Evolutionary conservation across 2,797 vertebrate species (phyloP).

Genomic region (Falco berigora): DNA sequence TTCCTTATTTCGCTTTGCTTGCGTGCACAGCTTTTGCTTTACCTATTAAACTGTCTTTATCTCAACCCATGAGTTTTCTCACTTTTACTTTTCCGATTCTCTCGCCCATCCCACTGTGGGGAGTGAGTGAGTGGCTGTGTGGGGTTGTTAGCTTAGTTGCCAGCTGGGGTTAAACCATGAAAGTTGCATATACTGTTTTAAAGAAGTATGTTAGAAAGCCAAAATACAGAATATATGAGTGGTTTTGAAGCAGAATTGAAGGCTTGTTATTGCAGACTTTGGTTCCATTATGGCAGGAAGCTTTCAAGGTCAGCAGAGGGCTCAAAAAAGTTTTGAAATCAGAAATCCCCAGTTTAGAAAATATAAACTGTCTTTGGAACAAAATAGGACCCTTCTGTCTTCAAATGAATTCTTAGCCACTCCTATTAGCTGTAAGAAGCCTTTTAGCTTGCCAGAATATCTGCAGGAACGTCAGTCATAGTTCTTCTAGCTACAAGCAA

Average conservation of each 20-base stretch:
- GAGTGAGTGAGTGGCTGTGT: neutral
- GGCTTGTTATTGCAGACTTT: neutral
- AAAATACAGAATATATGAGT: neutral
- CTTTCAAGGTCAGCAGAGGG: neutral
- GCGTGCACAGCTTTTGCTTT: neutral
- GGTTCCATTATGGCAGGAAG: neutral
- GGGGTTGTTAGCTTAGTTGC: neutral
- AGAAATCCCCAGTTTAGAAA: neutral
- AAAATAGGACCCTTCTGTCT: neutral
- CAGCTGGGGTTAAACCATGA: neutral
- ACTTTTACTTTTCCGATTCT: neutral
- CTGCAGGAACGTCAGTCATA: neutral
- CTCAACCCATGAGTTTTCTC: neutral
- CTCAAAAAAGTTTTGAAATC: neutral
- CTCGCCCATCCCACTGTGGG: neutral
- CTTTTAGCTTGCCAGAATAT: slow-evolving; percentile 12
- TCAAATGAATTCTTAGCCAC: neutral
- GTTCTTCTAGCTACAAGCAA: neutral
- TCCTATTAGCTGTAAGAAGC: neutral
- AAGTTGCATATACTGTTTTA: neutral
- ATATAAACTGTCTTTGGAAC: neutral
- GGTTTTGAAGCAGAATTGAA: neutral
- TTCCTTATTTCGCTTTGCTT: neutral
- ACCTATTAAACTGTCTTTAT: neutral
- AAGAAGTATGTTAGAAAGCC: neutral